These are phyloP conservation scores for Pyrrhia umbra DNA, from an alignment of 2,888 invertebrate genomes.

Conservation along the genomic window DNA sequence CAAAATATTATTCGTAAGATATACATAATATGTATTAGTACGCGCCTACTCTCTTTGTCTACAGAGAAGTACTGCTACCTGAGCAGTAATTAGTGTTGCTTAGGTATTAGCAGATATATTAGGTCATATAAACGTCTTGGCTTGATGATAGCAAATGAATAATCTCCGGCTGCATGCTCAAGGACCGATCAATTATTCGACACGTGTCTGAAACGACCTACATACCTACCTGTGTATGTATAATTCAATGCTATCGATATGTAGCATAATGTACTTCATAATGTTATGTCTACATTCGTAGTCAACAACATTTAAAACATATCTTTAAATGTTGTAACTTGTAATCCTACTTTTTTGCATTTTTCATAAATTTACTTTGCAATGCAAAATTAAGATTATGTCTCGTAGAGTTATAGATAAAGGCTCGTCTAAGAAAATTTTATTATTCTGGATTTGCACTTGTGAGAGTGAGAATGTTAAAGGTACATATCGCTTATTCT, in stretches of 20 bases:
- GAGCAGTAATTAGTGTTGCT: slow-evolving; percentile 7
- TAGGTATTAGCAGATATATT: slow-evolving; percentile 28
- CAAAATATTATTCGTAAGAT: not conserved
- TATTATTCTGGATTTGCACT: too few relatives aligned
- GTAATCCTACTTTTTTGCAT: too few relatives aligned
- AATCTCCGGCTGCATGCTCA: slow-evolving; percentile 81
- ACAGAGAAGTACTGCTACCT: not conserved
- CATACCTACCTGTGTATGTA: not conserved
- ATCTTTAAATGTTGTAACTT: too few relatives aligned
- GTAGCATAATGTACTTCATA: not conserved
- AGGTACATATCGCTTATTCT: too few relatives aligned
- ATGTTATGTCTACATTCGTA: not conserved
- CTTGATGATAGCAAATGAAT: slow-evolving; percentile 70
- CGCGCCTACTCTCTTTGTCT: not conserved
- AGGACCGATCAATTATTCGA: slow-evolving; percentile 73
- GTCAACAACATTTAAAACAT: not conserved
- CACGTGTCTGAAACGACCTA: slow-evolving; percentile 36
- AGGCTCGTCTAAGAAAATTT: too few relatives aligned
- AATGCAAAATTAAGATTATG: too few relatives aligned
- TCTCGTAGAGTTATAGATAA: too few relatives aligned
- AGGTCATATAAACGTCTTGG: slow-evolving; percentile 44
- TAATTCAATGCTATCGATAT: slow-evolving; percentile 28
- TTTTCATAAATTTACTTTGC: too few relatives aligned
- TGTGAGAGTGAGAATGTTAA: too few relatives aligned
- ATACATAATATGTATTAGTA: too few relatives aligned